These are phyloP conservation scores for Eptatretus burgeri DNA, from an alignment of 2,113 vertebrate species.

Conservation along the genomic window DNA sequence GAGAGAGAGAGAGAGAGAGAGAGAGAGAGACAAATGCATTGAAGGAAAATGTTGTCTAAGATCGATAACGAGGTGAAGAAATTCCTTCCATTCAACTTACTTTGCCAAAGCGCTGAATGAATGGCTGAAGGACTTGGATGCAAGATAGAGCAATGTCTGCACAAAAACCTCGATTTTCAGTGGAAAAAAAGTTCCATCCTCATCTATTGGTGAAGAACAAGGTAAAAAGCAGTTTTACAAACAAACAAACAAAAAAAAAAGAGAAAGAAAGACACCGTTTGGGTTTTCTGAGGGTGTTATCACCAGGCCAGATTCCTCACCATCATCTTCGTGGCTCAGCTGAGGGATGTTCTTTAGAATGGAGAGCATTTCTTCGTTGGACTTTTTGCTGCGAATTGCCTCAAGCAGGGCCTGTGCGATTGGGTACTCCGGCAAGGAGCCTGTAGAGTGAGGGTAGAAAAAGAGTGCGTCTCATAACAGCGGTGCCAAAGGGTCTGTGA, in stretches of 20 bases:
- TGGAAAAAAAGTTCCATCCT: slow-evolving; percentile 72
- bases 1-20: too few relatives aligned
- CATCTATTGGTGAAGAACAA: slow-evolving; percentile 27
- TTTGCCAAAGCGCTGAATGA: slow-evolving; percentile 91
- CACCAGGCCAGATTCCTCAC: slow-evolving; percentile 20
- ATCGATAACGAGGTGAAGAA: too few relatives aligned
- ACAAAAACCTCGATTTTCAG: slow-evolving; percentile 90
- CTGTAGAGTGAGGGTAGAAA: slow-evolving; percentile 16
- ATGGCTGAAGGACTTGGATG: slow-evolving; percentile 86
- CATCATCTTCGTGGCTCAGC: slow-evolving; percentile 83
- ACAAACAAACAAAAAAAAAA: too few relatives aligned
- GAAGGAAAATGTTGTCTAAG: too few relatives aligned
- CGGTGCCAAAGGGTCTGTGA: too few relatives aligned
- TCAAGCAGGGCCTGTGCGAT: slow-evolving; percentile 36
- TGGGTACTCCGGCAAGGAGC: slow-evolving; percentile 49
- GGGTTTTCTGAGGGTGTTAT: too few relatives aligned
- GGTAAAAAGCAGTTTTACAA: too few relatives aligned
- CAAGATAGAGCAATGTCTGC: slow-evolving; percentile 64
- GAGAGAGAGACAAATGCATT: too few relatives aligned
- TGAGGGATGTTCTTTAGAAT: slow-evolving; percentile 76
- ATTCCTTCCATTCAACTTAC: slow-evolving; percentile 22
- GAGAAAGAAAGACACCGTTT: too few relatives aligned
- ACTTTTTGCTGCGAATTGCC: slow-evolving; percentile 77
- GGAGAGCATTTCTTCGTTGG: slow-evolving; percentile 62
- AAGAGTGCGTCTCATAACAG: too few relatives aligned